phyloP scores from a whole-genome alignment of 2,888 invertebrate genomes.

The Pseudanteris insignis region DNA sequence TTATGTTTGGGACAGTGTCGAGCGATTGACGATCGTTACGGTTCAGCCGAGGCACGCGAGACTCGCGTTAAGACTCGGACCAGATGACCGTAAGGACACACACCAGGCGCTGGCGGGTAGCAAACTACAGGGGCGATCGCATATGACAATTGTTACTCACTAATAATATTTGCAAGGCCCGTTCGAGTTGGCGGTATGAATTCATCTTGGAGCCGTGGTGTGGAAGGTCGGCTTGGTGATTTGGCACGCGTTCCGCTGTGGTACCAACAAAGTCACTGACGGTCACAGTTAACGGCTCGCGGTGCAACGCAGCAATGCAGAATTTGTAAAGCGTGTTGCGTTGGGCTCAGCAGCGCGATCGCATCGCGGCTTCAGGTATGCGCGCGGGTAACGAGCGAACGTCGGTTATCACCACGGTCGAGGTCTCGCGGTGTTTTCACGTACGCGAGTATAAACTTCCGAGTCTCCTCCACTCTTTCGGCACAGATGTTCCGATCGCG shows the following conservation, averaged over 20 bases:
- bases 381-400: constrained; percentile 7
- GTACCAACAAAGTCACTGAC: too few relatives aligned
- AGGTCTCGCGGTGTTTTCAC: constrained; percentile 19
- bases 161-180: constrained; percentile 15
- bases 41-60: constrained; percentile 5
- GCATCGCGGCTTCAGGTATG: constrained; percentile 26
- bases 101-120: too few relatives aligned
- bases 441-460: constrained; percentile 26
- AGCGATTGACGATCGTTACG: constrained; percentile 7
- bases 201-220: constrained; percentile 10
- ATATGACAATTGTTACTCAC: constrained; percentile 26
- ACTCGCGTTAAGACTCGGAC: constrained; percentile 5
- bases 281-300: too few relatives aligned
- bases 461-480: constrained; percentile 36
- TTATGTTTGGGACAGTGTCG: constrained; percentile 18
- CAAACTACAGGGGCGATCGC: too few relatives aligned
- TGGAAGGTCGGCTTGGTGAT: too few relatives aligned
- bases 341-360: constrained; percentile 10
- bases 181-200: constrained; percentile 3
- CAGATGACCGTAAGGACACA: constrained; percentile 19
- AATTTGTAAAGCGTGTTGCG: too few relatives aligned
- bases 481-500: constrained; percentile 44
- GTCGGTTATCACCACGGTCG: constrained; percentile 33
- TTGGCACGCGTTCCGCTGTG: too few relatives aligned
- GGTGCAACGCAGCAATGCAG: too few relatives aligned